Conservation (phyloP, 2,113 vertebrate species). For the Cercopithecus mona region DNA sequence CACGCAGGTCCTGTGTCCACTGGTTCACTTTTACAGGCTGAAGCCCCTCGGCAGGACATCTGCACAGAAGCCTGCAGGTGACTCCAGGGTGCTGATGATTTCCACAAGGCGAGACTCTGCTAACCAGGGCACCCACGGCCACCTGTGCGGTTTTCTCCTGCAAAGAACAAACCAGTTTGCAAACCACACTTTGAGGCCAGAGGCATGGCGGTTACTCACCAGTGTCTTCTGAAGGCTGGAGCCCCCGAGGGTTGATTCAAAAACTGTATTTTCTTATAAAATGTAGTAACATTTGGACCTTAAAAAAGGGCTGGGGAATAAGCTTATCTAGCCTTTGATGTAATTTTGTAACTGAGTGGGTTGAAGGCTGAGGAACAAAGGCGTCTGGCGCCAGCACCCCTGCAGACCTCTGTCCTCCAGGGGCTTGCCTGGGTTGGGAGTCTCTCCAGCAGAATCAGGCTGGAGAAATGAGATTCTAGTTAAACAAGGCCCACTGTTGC, state of each 20-base stretch:
- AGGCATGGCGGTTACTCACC: rapidly evolving
- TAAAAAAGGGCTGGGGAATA: neutral
- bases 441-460: neutral
- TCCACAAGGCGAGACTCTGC: neutral
- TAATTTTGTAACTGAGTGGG: rapidly evolving
- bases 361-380: rapidly evolving
- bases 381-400: rapidly evolving
- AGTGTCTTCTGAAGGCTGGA: too few relatives aligned
- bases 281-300: neutral
- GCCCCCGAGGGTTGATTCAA: neutral
- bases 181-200: rapidly evolving
- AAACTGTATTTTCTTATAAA: neutral
- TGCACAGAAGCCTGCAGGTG: neutral
- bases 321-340: neutral
- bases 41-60: too few relatives aligned
- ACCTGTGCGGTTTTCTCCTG: rapidly evolving
- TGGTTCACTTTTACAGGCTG: too few relatives aligned
- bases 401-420: neutral
- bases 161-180: neutral
- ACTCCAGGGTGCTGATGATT: too few relatives aligned
- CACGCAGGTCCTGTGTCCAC: neutral
- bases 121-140: rapidly evolving
- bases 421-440: too few relatives aligned
- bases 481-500: neutral
- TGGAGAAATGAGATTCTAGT: neutral